Conservation (phyloP, 2,113 vertebrate genomes). For the Silurus glanis region DNA sequence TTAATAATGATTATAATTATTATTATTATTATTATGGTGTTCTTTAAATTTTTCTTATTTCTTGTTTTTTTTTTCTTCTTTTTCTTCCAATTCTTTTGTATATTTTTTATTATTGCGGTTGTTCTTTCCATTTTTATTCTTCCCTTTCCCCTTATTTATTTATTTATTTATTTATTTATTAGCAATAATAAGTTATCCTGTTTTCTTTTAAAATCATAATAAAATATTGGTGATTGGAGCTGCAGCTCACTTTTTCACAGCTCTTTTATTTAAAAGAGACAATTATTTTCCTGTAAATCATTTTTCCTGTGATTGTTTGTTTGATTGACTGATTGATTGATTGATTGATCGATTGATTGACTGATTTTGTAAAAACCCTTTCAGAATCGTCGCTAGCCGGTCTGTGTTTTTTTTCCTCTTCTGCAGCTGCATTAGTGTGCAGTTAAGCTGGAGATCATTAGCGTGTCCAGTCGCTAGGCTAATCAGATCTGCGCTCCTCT, state of each 20-base stretch:
- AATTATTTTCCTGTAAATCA: neutral
- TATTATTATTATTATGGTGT: too few relatives aligned
- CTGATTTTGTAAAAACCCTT: neutral
- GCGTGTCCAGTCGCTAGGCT: constrained; percentile 71
- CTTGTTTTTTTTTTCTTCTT: too few relatives aligned
- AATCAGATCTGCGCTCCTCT: constrained; percentile 97
- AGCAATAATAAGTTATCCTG: neutral
- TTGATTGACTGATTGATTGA: too few relatives aligned
- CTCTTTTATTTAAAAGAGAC: neutral
- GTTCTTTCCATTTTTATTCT: too few relatives aligned
- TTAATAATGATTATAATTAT: too few relatives aligned
- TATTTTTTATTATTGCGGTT: too few relatives aligned
- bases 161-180: neutral
- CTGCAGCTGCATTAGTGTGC: constrained; percentile 56
- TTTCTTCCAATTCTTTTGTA: too few relatives aligned
- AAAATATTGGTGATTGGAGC: neutral
- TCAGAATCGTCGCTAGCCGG: neutral
- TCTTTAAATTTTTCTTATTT: too few relatives aligned
- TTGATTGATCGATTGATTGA: too few relatives aligned
- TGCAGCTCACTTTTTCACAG: neutral
- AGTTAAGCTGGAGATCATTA: constrained; percentile 67
- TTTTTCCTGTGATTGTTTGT: neutral
- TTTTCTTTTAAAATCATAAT: too few relatives aligned
- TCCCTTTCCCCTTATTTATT: too few relatives aligned
- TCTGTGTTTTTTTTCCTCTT: neutral